Base-by-base conservation (phyloP, 2,113 vertebrate species). In the Pao palembangensis region DNA sequence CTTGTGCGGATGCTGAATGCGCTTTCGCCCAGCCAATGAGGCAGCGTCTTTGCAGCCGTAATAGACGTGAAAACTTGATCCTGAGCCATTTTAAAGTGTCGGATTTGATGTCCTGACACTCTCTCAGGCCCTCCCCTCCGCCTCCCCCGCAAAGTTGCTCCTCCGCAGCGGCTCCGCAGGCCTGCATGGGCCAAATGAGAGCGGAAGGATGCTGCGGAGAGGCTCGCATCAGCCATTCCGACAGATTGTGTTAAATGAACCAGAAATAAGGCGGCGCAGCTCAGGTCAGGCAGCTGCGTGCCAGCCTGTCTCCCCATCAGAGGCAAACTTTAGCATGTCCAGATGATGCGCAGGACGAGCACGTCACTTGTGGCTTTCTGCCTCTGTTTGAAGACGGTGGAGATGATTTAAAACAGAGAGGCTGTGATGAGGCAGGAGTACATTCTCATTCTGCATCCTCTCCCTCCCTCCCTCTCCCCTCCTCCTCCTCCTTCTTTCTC, bases 101-200 rank as follows among this genome's bases (percentile, higher is more conserved):
- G 2, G 43, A 44, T 44, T 44, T 44, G 8, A 17, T n/a, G 44
- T n/a, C 44, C 15, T 47, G 44, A 47, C 14, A 8, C 44, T 16
- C 44, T 3, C 44, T 47, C 20, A 55, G 8, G 5, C 17, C 34
- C 25, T 20, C 15, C 16, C 42, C 28, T 34, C 17, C 44, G 67
- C 67, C 46, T n/a, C 12, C 11, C 12, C 52, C 46, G 51, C 75
- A 80, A 88, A 86, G 86, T 86, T 88, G 75, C 62, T 70, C 70
- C 73, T 81, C 86, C 31, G 78, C 83, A 75, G 55, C 82, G 52
- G 61, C 71, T 73, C 70, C 77, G 71, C 82, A 79, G 84, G 78
- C 84, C 84, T 73, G 8, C 31, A 50, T 5, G 68, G 55, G 65
- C 58, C 55, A 73, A 65, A 56, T 42, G 69, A 55, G 72, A 51